Conservation (phyloP, 2,797 vertebrate species). For the Phylloscopus collybita region DNA sequence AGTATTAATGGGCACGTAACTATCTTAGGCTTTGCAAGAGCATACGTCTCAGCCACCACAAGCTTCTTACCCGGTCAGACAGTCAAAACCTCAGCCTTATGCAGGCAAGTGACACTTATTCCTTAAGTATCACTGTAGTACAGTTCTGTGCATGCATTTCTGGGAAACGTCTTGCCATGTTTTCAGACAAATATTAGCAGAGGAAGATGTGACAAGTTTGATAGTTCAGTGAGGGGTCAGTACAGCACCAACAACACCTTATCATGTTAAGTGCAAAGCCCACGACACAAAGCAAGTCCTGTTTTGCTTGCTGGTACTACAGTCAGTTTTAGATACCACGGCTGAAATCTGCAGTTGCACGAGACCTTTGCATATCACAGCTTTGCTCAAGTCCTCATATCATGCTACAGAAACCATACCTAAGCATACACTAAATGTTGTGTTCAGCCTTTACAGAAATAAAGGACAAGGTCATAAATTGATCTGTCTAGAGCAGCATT, state of each 20-base stretch:
- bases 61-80: constrained; percentile 14
- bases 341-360: neutral
- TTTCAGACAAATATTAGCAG: neutral
- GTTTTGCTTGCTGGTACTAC: neutral
- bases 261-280: neutral
- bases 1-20: neutral
- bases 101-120: neutral
- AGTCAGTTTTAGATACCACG: neutral
- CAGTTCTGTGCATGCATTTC: neutral
- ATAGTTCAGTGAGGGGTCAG: neutral
- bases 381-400: neutral
- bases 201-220: neutral
- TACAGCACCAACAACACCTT: neutral
- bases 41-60: neutral
- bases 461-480: neutral
- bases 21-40: neutral
- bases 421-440: neutral
- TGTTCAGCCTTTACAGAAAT: neutral
- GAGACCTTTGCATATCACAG: neutral
- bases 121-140: neutral
- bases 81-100: neutral
- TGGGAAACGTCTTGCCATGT: neutral
- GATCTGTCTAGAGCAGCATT: neutral
- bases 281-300: neutral
- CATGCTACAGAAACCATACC: neutral